Base-by-base conservation (phyloP, 2,113 vertebrate species). In the Neodon shergylaensis region DNA sequence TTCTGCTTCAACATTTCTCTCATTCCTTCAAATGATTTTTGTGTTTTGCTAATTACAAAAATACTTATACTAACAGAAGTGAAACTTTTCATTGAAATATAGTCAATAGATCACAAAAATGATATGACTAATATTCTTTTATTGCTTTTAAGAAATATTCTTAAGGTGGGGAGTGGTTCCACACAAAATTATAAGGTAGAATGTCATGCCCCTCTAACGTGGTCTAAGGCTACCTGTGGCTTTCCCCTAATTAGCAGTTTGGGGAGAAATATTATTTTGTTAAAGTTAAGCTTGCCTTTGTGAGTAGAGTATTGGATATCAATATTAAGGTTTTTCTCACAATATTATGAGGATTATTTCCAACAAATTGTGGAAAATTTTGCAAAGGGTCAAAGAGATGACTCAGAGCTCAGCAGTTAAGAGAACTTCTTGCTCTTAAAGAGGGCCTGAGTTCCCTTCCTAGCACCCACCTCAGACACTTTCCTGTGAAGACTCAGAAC, bases 91-190 rank as follows among this genome's bases (percentile, higher is more conserved):
- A 49, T 3, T 92, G 49, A 94, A 88, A 19, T 81, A 3, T 22
- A 87, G 87, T 93, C 39, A 94, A 22, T 17, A 82, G 44, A 52
- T 24, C 2, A 73, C 82, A 44, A 77, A 82, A 66, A 92, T 91
- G n/a, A 96, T 88, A 74, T 82, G 31, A 94, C 68, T 63, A 94
- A 84, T n/a, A 90, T 61, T 31, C 12, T 86, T 83, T 83, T 49
- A 78, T 76, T 0, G 26, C 79, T 79, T 81, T 7, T 95, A 77
- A 97, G 44, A 39, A 96, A 74, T 28, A 92, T 28, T 83, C 0
- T 68, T 89, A 33, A 33, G 70, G 4, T 86, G 42, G 31, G 11
- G 8, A 63, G 0, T 65, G 5, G 4, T 1, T 26, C 2, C 31
- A 66, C 33, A 47, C 1, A 87, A 89, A 83, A 44, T 33, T 26